Conservation (phyloP, 2,888 invertebrate species). For the Caenorhabditis afra region DNA sequence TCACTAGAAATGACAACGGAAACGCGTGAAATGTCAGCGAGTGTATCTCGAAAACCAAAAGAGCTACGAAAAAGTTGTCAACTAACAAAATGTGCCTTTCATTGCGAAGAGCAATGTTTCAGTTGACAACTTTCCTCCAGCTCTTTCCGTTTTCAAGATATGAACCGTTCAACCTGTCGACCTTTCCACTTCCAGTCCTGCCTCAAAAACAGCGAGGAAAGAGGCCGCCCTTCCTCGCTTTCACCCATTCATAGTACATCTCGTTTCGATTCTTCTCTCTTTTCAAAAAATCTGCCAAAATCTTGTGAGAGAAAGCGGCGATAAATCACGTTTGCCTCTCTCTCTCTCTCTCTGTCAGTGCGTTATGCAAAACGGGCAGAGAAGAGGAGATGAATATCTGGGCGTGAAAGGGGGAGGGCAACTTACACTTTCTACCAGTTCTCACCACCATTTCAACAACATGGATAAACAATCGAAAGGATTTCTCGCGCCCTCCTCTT, state of each 20-base stretch:
- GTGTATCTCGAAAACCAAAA: no score
- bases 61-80: no score
- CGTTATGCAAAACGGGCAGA: not conserved
- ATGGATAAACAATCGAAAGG: slow-evolving; percentile 1
- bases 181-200: no score
- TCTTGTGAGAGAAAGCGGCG: not conserved
- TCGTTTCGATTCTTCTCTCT: not conserved
- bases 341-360: no score
- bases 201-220: no score
- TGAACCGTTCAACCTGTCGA: no score
- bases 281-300: not conserved
- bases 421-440: not conserved
- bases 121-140: no score
- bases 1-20: no score
- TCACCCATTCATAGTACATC: not conserved
- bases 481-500: not conserved
- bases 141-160: no score
- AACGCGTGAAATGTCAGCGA: no score
- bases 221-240: not conserved
- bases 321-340: not conserved
- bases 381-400: slow-evolving; percentile 6
- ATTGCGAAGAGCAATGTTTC: no score
- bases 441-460: not conserved
- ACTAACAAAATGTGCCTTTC: no score
- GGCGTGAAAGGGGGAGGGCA: not conserved